These are phyloP conservation scores for Rhombomys opimus DNA, from an alignment of 2,113 vertebrate genomes.

Conservation along the genomic window DNA sequence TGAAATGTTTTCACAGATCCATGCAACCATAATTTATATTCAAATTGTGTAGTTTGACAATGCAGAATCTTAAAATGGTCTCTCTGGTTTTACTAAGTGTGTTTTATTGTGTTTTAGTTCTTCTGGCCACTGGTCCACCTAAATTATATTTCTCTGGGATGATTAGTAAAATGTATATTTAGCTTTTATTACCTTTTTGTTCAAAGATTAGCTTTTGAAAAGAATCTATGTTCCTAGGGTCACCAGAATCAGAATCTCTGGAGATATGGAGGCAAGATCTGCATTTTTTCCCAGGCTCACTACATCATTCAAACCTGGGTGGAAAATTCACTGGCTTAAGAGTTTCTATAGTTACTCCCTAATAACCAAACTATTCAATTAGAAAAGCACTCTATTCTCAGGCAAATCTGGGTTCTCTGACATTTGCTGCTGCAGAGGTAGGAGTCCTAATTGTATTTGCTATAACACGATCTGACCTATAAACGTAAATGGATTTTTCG, in stretches of 20 bases:
- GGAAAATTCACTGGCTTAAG: neutral
- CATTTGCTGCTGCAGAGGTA: conserved; percentile 53
- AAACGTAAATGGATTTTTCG: conserved; percentile 62
- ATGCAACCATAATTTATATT: conserved; percentile 41
- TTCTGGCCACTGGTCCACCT: neutral
- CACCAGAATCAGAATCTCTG: conserved; percentile 40
- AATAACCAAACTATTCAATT: conserved; percentile 53
- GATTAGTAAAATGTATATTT: conserved; percentile 52
- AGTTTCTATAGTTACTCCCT: conserved; percentile 42
- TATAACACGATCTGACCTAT: conserved; percentile 55
- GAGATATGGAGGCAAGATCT: neutral
- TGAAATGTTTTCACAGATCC: conserved; percentile 41
- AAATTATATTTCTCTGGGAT: conserved; percentile 33
- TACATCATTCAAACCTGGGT: neutral
- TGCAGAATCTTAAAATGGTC: conserved; percentile 39
- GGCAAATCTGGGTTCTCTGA: conserved; percentile 50
- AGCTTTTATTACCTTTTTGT: conserved; percentile 28
- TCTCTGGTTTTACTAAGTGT: conserved; percentile 24
- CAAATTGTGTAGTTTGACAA: neutral
- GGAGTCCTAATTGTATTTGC: conserved; percentile 42
- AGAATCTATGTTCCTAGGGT: neutral
- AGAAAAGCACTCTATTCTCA: neutral
- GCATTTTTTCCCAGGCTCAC: conserved; percentile 11
- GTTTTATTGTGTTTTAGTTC: conserved; percentile 46
- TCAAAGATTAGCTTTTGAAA: conserved; percentile 49